Conservation (phyloP, 35 echinoderm and acorn worm genomes). For the Stichopus chloronotus region DNA sequence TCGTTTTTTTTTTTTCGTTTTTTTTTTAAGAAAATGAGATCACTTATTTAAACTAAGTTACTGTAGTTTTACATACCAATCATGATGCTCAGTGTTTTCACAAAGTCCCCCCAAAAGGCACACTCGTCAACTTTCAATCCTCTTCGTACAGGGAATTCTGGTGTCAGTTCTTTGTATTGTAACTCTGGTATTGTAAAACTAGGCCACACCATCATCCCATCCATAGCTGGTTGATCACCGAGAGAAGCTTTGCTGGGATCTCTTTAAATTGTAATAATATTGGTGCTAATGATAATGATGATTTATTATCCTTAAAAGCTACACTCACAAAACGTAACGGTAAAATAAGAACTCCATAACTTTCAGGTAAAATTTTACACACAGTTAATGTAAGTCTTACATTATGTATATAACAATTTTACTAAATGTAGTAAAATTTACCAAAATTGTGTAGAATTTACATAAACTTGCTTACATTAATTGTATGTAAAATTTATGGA, state of each 20-base stretch:
- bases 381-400: too few species aligned
- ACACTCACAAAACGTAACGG: too few species aligned
- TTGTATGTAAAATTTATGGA: too few species aligned
- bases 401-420: too few species aligned
- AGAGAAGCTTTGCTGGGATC: background rate
- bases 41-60: background rate
- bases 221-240: background rate
- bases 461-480: too few species aligned
- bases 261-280: too few species aligned
- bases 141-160: background rate
- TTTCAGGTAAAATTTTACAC: too few species aligned
- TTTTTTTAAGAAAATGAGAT: background rate
- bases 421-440: too few species aligned
- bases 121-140: constrained; percentile 66
- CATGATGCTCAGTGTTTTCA: constrained; percentile 13
- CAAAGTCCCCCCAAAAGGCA: constrained; percentile 63
- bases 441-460: too few species aligned
- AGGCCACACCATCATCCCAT: constrained; percentile 49
- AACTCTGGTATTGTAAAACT: constrained; percentile 48
- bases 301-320: too few species aligned
- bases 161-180: constrained; percentile 63
- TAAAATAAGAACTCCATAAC: too few species aligned
- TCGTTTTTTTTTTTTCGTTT: background rate
- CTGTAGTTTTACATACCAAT: constrained; percentile 20
- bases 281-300: too few species aligned